A percentile compares a stretch with the other conserved stretches of the same genome.
phyloP scores from a whole-genome alignment of 2,888 invertebrate genomes.

The Drosophila acutilabella region DNA sequence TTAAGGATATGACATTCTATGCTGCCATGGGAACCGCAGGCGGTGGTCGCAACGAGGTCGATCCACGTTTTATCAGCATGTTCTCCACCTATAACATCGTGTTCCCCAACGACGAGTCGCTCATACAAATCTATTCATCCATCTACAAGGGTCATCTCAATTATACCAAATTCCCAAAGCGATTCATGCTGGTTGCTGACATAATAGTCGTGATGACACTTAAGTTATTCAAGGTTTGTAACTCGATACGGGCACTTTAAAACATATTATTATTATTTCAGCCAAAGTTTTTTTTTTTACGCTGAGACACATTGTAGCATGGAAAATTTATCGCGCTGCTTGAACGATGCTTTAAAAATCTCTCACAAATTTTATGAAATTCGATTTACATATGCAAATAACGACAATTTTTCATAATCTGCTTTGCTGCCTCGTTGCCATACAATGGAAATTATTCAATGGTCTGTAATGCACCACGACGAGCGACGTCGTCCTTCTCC shows the following conservation, averaged over 20 bases:
- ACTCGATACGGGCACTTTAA: slow-evolving; percentile 6
- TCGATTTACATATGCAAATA: slow-evolving; percentile 85
- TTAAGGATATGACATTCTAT: slow-evolving; percentile 91
- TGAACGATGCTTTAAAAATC: slow-evolving; percentile 65
- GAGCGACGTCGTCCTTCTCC: slow-evolving; percentile 23
- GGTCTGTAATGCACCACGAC: slow-evolving; percentile 76
- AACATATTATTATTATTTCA: neutral
- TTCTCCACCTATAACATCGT: slow-evolving; percentile 95
- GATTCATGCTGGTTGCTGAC: slow-evolving; percentile 88
- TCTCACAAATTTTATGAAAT: slow-evolving; percentile 83
- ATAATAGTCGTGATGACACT: slow-evolving; percentile 92
- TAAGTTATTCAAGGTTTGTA: slow-evolving; percentile 90
- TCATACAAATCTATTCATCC: slow-evolving; percentile 92
- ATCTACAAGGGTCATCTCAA: slow-evolving; percentile 92
- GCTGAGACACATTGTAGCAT: neutral
- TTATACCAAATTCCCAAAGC: slow-evolving; percentile 87
- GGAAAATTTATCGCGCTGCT: slow-evolving; percentile 50
- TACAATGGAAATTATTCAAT: slow-evolving; percentile 84
- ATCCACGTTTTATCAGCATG: slow-evolving; percentile 95
- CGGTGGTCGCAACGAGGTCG: slow-evolving; percentile 95
- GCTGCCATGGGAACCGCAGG: slow-evolving; percentile 95
- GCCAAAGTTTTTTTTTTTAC: neutral
- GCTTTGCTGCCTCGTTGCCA: slow-evolving; percentile 66
- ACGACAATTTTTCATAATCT: slow-evolving; percentile 84
- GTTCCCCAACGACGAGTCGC: slow-evolving; percentile 91